Conservation (phyloP, 2,113 vertebrate species). For the Sceloporus tristichus region DNA sequence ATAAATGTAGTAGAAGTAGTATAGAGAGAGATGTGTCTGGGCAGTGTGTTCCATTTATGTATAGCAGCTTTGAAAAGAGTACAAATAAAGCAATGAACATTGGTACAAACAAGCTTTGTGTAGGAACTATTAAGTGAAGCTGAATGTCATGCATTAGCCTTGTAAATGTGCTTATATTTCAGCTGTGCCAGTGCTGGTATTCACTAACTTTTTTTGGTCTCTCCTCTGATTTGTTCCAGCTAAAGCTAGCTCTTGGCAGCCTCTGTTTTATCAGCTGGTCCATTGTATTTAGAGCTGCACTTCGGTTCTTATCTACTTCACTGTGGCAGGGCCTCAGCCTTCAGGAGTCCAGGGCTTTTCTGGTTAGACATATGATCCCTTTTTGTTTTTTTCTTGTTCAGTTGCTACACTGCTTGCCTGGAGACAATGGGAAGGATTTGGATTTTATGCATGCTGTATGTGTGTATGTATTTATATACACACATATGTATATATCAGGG, state of each 20-base stretch:
- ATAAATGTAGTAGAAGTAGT: background rate
- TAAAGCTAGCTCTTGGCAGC: constrained; percentile 27
- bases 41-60: background rate
- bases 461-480: too few relatives aligned
- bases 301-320: constrained; percentile 24
- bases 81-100: background rate
- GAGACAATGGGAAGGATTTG: constrained; percentile 16
- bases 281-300: constrained; percentile 39
- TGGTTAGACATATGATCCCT: constrained; percentile 21
- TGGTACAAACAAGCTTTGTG: background rate
- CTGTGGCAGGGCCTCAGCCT: constrained; percentile 21
- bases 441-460: background rate
- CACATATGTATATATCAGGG: too few relatives aligned
- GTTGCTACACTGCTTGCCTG: background rate
- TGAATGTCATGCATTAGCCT: background rate
- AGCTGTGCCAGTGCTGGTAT: constrained; percentile 10
- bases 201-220: constrained; percentile 19
- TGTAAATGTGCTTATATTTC: background rate
- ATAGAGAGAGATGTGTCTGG: background rate
- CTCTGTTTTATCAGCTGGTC: constrained; percentile 38
- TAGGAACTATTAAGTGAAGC: background rate
- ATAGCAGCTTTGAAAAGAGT: background rate
- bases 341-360: constrained; percentile 30
- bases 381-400: background rate
- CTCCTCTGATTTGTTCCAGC: background rate